Evolutionary conservation across 2,113 vertebrate species (phyloP).

Genomic region (Ptilorrhoa leucosticta): DNA sequence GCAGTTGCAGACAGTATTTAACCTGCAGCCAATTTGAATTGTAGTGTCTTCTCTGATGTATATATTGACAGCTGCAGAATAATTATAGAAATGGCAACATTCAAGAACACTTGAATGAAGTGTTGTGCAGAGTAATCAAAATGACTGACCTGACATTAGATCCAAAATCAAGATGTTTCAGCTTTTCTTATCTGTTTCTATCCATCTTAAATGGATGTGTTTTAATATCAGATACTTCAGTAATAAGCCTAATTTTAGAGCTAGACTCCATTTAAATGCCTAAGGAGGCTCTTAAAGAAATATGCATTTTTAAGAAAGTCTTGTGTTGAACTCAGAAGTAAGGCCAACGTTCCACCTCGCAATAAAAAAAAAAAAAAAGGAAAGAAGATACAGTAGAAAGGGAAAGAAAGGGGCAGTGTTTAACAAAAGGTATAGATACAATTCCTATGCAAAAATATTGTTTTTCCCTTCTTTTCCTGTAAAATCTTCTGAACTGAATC

Average conservation of each 20-base stretch:
- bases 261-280: not conserved
- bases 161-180: not conserved
- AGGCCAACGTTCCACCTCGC: not conserved
- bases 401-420: fast-evolving
- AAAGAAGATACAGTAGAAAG: too few relatives aligned
- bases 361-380: fast-evolving
- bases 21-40: not conserved
- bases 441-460: not conserved
- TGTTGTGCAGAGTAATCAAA: not conserved
- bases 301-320: not conserved
- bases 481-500: not conserved
- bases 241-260: not conserved
- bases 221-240: not conserved
- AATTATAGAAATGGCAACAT: not conserved
- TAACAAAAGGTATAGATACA: fast-evolving
- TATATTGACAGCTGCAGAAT: not conserved
- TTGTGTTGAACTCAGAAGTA: not conserved
- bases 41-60: not conserved
- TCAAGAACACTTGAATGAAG: not conserved
- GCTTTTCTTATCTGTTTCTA: not conserved
- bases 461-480: not conserved
- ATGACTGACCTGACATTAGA: not conserved
- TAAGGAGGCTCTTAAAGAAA: not conserved
- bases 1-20: not conserved
- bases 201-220: not conserved